Percentiles rank a stretch among this genome's conserved stretches.
These are phyloP conservation scores for Erebia aethiops DNA, from an alignment of 2,888 invertebrate species.

Conservation along the genomic window DNA sequence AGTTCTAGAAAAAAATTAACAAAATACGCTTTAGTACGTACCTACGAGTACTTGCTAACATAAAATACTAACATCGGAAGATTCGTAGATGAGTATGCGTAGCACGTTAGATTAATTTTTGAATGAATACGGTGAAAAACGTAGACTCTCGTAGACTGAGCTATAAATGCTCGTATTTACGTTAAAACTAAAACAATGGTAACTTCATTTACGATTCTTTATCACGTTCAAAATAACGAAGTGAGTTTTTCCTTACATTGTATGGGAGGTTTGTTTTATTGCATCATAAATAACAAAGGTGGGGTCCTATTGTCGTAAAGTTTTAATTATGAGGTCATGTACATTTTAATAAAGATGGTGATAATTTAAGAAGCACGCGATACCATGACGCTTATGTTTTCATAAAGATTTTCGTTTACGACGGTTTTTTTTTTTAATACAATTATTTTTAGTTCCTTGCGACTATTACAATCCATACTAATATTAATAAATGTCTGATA, in stretches of 20 bases:
- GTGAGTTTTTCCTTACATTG: conserved; percentile 24
- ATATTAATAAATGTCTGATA: too few relatives aligned
- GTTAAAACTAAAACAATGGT: conserved; percentile 15
- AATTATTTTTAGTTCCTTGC: not conserved
- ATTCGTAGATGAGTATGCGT: too few relatives aligned
- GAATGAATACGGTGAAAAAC: too few relatives aligned
- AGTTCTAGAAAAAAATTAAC: too few relatives aligned
- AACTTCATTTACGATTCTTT: conserved; percentile 27
- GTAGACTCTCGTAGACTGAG: too few relatives aligned
- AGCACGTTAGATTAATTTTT: too few relatives aligned
- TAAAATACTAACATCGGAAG: too few relatives aligned
- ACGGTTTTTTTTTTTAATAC: too few relatives aligned
- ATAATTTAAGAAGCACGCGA: conserved; percentile 65
- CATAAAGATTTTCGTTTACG: conserved; percentile 45
- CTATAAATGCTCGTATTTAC: not conserved
- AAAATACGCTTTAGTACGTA: too few relatives aligned
- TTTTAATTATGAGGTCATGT: conserved; percentile 70
- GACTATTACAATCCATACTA: too few relatives aligned
- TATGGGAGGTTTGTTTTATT: conserved; percentile 22
- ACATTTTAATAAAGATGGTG: conserved; percentile 59
- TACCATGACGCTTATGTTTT: conserved; percentile 57
- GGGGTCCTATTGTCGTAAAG: conserved; percentile 53
- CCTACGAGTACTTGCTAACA: too few relatives aligned
- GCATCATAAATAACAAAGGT: conserved; percentile 27
- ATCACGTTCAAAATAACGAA: conserved; percentile 20